Percentiles rank a stretch among this genome's conserved stretches.
phyloP scores from a whole-genome alignment of 2,797 vertebrate genomes.

The Chelon labrosus region DNA sequence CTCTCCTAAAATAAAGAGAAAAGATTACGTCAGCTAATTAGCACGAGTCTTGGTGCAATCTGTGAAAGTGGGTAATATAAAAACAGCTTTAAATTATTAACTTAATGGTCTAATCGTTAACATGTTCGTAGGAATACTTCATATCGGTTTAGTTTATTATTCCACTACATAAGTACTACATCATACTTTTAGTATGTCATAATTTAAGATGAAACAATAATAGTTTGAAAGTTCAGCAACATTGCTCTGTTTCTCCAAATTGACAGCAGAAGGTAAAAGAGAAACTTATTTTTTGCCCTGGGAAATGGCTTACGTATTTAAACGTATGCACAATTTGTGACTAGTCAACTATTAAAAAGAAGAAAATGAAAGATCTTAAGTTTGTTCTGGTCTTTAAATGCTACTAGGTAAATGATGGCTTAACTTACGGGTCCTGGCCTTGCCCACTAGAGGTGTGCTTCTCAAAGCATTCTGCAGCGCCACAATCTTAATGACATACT shows the following conservation, averaged over 20 bases:
- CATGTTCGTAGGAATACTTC: neutral
- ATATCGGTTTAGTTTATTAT: neutral
- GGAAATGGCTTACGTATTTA: neutral
- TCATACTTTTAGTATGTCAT: neutral
- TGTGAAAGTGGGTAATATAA: neutral
- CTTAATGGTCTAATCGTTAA: conserved; percentile 7
- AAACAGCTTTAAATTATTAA: neutral
- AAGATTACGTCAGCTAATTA: conserved; percentile 4
- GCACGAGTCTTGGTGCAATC: neutral
- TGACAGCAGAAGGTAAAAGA: neutral
- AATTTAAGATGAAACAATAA: neutral
- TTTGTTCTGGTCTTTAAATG: neutral
- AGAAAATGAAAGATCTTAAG: neutral
- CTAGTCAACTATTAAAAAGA: neutral
- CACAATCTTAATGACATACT: conserved; percentile 92
- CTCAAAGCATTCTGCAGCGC: conserved; percentile 92
- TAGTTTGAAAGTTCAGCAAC: neutral
- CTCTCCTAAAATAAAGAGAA: neutral
- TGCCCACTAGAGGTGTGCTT: conserved; percentile 92
- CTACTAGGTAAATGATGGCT: neutral
- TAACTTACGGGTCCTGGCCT: conserved; percentile 94
- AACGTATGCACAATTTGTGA: neutral
- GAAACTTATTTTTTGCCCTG: neutral
- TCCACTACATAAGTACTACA: neutral
- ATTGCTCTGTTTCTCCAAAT: neutral